phyloP scores from a whole-genome alignment of 2,113 vertebrate species.

The Candoia aspera region DNA sequence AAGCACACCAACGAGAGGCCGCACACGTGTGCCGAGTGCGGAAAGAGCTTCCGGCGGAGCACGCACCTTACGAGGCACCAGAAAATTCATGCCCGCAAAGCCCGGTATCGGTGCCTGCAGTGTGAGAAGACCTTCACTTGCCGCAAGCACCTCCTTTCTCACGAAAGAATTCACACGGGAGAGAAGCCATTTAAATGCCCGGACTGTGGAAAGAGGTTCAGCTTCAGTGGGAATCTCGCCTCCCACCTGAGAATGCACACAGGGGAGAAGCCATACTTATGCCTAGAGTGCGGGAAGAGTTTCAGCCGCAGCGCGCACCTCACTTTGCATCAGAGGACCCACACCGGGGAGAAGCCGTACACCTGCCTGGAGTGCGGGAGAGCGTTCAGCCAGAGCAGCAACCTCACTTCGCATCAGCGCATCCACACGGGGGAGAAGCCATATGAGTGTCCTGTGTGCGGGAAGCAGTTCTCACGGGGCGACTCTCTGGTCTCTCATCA shows the following conservation, averaged over 20 bases:
- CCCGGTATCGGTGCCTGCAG: background rate
- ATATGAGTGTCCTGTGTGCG: background rate
- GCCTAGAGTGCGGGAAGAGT: background rate
- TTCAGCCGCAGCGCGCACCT: background rate
- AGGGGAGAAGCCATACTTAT: background rate
- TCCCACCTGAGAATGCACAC: background rate
- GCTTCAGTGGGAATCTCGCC: background rate
- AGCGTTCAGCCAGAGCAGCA: background rate
- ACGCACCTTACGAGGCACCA: constrained; percentile 3
- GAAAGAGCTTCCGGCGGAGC: background rate
- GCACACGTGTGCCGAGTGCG: background rate
- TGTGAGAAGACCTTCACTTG: constrained; percentile 2
- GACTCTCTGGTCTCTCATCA: constrained; percentile 7
- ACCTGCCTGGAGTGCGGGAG: background rate
- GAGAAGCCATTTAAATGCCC: background rate
- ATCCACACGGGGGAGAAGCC: background rate
- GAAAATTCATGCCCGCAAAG: background rate
- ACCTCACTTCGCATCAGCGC: background rate
- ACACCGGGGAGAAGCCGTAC: background rate
- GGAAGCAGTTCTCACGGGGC: background rate
- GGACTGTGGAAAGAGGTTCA: background rate
- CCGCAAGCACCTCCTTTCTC: background rate
- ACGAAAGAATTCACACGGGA: background rate
- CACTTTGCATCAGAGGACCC: background rate
- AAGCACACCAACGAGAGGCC: constrained; percentile 4